phyloP scores from a whole-genome alignment of 1,140 invertebrate species.

The Polypedilum vanderplanki region DNA sequence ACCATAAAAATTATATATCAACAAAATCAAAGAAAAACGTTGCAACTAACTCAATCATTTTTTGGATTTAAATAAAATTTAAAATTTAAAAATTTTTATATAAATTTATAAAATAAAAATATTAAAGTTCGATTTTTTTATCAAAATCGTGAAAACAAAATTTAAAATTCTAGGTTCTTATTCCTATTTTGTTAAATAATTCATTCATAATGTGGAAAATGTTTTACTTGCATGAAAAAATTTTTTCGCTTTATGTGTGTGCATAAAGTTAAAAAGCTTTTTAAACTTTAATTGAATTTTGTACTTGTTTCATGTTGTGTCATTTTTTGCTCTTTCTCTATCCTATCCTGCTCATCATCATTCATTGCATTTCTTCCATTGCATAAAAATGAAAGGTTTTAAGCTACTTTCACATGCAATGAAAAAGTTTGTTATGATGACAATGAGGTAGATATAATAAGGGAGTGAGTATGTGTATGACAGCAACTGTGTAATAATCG shows the following conservation, averaged over 20 bases:
- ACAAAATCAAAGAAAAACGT: background rate
- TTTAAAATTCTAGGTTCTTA: background rate
- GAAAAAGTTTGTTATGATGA: no score
- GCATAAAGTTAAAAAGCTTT: background rate
- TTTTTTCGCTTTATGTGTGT: background rate
- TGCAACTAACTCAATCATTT: no score
- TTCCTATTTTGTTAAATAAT: background rate
- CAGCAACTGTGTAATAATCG: no score
- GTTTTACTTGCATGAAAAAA: background rate
- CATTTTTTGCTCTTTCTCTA: background rate
- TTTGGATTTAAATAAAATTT: no score
- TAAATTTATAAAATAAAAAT: background rate
- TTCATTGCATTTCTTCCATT: no score
- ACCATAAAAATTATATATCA: no score
- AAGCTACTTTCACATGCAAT: no score
- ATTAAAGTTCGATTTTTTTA: background rate
- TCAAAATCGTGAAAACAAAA: background rate
- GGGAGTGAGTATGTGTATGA: no score
- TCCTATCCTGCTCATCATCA: no score
- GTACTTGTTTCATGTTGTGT: background rate
- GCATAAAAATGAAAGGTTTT: no score
- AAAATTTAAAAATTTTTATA: no score
- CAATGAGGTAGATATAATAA: no score
- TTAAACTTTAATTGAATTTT: slow-evolving; percentile 20
- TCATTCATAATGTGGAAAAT: background rate